Conservation (phyloP, 2,888 invertebrate genomes). For the Drosophila trichaetosa region DNA sequence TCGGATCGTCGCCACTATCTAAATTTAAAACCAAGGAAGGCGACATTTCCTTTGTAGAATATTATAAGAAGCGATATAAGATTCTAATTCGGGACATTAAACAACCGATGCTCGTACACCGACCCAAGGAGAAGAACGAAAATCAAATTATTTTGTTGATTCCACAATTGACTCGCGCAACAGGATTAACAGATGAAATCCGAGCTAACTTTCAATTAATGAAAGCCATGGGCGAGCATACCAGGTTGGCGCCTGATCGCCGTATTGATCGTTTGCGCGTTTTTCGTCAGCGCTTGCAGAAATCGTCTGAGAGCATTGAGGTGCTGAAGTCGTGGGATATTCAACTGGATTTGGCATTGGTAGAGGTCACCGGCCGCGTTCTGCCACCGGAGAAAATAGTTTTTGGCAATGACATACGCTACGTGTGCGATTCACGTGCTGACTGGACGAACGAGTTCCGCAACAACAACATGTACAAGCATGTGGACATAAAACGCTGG, state of each 20-base stretch:
- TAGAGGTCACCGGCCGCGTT: constrained; percentile 89
- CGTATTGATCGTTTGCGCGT: constrained; percentile 88
- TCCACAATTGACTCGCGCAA: constrained; percentile 94
- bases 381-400: constrained; percentile 88
- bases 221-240: constrained; percentile 85
- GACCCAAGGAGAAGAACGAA: constrained; percentile 89
- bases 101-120: constrained; percentile 93
- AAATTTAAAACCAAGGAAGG: constrained; percentile 88
- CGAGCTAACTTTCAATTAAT: constrained; percentile 86
- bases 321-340: constrained; percentile 91
- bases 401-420: constrained; percentile 84
- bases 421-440: constrained; percentile 36
- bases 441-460: too few species aligned
- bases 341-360: constrained; percentile 87
- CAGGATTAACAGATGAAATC: constrained; percentile 91
- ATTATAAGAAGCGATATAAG: constrained; percentile 89
- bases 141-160: constrained; percentile 90
- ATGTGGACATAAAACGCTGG: constrained; percentile 83
- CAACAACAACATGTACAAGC: neutral
- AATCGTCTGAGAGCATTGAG: constrained; percentile 85
- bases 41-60: constrained; percentile 87
- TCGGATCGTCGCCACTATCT: constrained; percentile 86
- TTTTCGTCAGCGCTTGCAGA: constrained; percentile 88
- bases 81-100: constrained; percentile 87
- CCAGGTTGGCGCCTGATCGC: constrained; percentile 89